phyloP scores from a whole-genome alignment of 2,888 invertebrate species.

The Lumbricus terrestris region DNA sequence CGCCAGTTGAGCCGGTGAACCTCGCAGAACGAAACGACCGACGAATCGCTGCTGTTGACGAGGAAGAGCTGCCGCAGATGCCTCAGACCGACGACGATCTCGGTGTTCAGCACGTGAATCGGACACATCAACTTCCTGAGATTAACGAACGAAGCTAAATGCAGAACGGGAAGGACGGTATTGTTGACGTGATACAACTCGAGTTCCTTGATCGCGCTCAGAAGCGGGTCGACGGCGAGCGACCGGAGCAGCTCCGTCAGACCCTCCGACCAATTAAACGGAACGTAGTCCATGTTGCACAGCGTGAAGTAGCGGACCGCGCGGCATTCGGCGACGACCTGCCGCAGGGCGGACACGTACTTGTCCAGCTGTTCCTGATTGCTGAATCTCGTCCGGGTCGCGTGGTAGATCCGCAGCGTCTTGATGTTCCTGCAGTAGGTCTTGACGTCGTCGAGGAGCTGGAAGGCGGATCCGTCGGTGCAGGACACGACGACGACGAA shows the following conservation, averaged over 20 bases:
- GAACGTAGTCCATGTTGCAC: not conserved
- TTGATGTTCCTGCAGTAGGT: not conserved
- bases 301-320: not conserved
- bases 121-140: constrained; percentile 13
- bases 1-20: not conserved
- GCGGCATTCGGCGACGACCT: not conserved
- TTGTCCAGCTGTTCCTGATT: not conserved
- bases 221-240: not conserved
- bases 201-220: not conserved
- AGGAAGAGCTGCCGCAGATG: not conserved
- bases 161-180: not conserved
- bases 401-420: constrained; percentile 8
- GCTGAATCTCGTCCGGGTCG: not conserved
- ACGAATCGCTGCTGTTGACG: not conserved
- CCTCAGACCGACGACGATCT: not conserved
- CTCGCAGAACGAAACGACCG: not conserved
- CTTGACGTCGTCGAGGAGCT: not conserved
- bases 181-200: not conserved
- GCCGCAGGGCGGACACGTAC: not conserved
- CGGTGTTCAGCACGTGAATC: not conserved
- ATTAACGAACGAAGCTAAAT: constrained; percentile 5
- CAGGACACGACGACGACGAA: not conserved
- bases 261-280: not conserved
- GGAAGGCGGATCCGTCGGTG: not conserved
- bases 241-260: not conserved